Base-by-base conservation (phyloP, 2,888 invertebrate genomes). In the Philopedon plagiatum region DNA sequence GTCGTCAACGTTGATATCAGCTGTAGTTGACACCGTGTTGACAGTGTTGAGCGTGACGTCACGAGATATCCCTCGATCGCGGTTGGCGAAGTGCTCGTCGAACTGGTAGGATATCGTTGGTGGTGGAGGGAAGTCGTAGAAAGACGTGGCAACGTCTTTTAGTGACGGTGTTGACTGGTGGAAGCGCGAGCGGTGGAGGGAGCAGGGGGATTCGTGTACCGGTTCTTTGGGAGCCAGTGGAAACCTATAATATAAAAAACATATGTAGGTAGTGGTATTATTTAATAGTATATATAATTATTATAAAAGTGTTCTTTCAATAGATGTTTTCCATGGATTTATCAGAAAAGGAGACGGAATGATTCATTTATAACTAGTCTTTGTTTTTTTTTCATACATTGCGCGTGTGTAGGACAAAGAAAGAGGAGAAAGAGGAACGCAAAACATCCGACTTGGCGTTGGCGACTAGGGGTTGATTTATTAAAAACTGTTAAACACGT, bases 81-180 rank as follows among this genome's bases (percentile, higher is more conserved):
- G 60, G 67, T 80, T 79, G 60, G 78, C 79, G 66, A 82, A 81
- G 49, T 80, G 80, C 65, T 83, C 89, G 69, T 85, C 83, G 80
- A 90, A 90, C 77, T 89, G 88, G 75, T 90, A 90, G 76, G 89
- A 89, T 64, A 89, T 89, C 8, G 90, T 90, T 4, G 91, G 91
- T 9, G 91, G 91, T 1, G 90, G 91, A 15, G 91, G 89, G 76
- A 91, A 91, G 75, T 91, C 91, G 81, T 92, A 90, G 62, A 89
- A 85, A 46, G 89, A 85, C 29, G 87, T 88, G 0, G 89, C 87
- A 15, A 90, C 84, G 81, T 90, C 90, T 81, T 90, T 90, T 41
- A 90, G 79, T 5, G 90, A 90, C 18, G 74, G 66, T 26, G 89
- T 89, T 64, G 89, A 88, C 76, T 88, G 80, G 23, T 81, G 80